These are phyloP conservation scores for Acrocyrtus sp. DNA, from an alignment of 2,888 invertebrate genomes.

Conservation along the genomic window DNA sequence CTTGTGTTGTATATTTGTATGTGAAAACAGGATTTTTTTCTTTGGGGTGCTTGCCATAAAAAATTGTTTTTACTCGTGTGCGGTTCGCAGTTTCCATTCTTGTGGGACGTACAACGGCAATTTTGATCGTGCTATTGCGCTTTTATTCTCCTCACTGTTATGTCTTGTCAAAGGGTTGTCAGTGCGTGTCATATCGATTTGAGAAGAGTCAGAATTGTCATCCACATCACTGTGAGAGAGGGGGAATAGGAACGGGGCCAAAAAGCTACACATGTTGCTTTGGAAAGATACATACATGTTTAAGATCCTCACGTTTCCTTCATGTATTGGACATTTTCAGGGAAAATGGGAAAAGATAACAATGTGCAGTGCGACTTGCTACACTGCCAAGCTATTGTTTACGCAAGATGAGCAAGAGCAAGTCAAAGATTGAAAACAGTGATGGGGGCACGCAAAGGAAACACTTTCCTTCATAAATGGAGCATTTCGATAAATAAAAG, in stretches of 20 bases:
- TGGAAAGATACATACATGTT: conserved; percentile 3
- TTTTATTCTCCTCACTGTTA: neutral
- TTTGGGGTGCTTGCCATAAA: no score
- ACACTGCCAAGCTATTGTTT: neutral
- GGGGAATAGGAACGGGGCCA: neutral
- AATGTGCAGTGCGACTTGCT: neutral
- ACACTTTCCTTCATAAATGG: no score
- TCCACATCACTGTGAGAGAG: conserved; percentile 13
- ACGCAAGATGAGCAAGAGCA: neutral
- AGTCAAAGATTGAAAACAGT: neutral
- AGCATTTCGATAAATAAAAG: no score
- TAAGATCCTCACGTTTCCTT: neutral
- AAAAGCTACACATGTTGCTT: no score
- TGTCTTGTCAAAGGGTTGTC: conserved; percentile 17
- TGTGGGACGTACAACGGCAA: neutral
- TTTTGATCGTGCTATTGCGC: neutral
- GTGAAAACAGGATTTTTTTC: no score
- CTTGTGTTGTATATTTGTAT: no score
- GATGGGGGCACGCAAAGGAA: no score
- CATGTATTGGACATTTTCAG: neutral
- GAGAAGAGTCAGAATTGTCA: neutral
- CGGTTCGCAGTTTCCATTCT: no score
- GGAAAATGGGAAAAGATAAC: neutral
- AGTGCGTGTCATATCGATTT: conserved; percentile 2
- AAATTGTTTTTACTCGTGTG: no score